Conservation (phyloP, 2,797 vertebrate genomes). For the Sylvilagus floridanus region DNA sequence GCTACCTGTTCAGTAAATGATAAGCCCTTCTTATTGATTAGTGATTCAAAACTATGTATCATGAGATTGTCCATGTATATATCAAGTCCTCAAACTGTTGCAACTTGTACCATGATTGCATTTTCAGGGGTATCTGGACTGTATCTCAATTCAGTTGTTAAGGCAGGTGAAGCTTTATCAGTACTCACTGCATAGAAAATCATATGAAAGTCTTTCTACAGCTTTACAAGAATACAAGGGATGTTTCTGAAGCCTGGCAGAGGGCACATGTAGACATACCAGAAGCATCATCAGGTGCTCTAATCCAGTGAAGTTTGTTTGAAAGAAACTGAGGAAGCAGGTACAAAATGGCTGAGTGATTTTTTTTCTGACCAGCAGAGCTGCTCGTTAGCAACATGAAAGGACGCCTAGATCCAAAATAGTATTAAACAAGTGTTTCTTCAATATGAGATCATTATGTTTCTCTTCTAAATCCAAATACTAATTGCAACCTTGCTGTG, state of each 20-base stretch:
- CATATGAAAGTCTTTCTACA: background rate
- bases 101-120: background rate
- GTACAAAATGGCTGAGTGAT: slow-evolving; percentile 74
- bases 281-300: slow-evolving; percentile 11
- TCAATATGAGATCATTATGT: slow-evolving; percentile 87
- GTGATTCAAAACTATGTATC: background rate
- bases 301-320: slow-evolving; percentile 38
- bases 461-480: slow-evolving; percentile 88
- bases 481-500: slow-evolving; percentile 90
- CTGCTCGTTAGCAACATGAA: slow-evolving; percentile 81
- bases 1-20: background rate
- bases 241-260: background rate
- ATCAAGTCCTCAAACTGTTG: background rate
- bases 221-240: background rate
- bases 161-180: background rate
- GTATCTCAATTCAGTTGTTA: background rate
- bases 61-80: background rate
- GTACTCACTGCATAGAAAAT: background rate
- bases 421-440: slow-evolving; percentile 86
- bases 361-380: slow-evolving; percentile 75
- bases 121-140: background rate
- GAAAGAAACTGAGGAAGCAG: slow-evolving; percentile 52
- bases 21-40: background rate
- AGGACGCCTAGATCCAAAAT: slow-evolving; percentile 83
- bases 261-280: background rate